phyloP scores from a whole-genome alignment of 2,888 invertebrate genomes.

The Leucania comma region DNA sequence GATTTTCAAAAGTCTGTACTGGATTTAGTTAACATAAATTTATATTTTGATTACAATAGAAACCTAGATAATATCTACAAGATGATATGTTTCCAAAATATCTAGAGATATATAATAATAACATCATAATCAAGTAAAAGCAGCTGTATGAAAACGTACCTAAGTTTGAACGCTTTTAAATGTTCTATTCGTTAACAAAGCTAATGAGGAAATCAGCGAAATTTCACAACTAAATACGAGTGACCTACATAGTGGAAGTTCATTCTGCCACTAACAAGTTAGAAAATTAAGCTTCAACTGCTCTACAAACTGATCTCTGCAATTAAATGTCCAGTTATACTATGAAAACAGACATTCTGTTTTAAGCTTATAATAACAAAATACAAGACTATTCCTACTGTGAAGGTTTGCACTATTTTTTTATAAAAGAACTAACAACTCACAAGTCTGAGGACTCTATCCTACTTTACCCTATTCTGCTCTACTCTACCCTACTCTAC shows the following conservation, averaged over 20 bases:
- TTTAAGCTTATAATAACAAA: not conserved
- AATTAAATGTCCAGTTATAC: conserved; percentile 34
- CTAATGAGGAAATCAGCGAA: conserved; percentile 48
- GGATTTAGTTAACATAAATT: too few relatives aligned
- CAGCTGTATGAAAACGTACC: too few relatives aligned
- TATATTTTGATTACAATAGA: too few relatives aligned
- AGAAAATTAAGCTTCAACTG: conserved; percentile 46
- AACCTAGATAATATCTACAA: too few relatives aligned
- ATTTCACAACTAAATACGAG: conserved; percentile 41
- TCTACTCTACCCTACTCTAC: too few relatives aligned
- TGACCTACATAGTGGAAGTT: conserved; percentile 48
- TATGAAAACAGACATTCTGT: conserved; percentile 14
- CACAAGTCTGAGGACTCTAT: too few relatives aligned
- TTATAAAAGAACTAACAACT: too few relatives aligned
- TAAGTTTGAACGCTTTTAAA: not conserved
- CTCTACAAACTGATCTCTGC: conserved; percentile 32
- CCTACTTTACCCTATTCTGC: too few relatives aligned
- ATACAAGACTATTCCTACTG: not conserved
- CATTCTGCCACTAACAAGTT: conserved; percentile 42
- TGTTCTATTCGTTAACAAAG: conserved; percentile 40
- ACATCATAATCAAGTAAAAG: too few relatives aligned
- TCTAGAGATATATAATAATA: too few relatives aligned
- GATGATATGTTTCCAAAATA: too few relatives aligned
- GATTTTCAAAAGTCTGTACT: too few relatives aligned
- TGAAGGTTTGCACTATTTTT: not conserved